A percentile compares a stretch with the other conserved stretches of the same genome.
Evolutionary conservation across 1,140 invertebrate species (phyloP).

Genomic region (Orius laevigatus): DNA sequence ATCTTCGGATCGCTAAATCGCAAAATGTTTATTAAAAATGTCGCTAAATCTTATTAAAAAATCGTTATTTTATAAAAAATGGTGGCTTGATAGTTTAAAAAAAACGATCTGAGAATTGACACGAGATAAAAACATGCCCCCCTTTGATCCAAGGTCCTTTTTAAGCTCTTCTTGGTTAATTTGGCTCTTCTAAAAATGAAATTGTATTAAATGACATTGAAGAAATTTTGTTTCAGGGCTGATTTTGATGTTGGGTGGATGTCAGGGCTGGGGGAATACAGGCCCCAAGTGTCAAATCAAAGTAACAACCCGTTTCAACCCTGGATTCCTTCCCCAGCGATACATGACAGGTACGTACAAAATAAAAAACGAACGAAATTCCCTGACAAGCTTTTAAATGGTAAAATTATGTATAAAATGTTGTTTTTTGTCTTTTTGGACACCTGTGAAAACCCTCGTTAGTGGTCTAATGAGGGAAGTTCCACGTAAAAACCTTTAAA

Average conservation of each 20-base stretch:
- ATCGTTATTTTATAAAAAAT: too few species aligned
- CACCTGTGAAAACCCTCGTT: background rate
- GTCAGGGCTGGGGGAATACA: constrained; percentile 11
- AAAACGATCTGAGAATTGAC: too few species aligned
- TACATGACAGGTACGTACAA: constrained; percentile 1
- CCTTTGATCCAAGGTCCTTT: too few species aligned
- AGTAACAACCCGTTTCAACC: constrained; percentile 10
- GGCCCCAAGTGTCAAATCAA: constrained; percentile 5
- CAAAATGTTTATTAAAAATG: too few species aligned
- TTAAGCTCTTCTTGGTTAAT: too few species aligned
- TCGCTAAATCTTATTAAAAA: too few species aligned
- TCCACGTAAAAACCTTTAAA: background rate
- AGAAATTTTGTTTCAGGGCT: constrained; percentile 6
- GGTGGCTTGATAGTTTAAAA: too few species aligned
- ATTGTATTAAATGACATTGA: too few species aligned
- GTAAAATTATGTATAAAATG: background rate
- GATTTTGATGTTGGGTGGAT: constrained; percentile 14
- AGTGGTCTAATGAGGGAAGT: background rate
- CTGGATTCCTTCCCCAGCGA: constrained; percentile 4
- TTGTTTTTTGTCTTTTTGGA: background rate
- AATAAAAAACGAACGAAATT: too few species aligned
- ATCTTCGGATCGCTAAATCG: too few species aligned
- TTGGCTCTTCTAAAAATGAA: too few species aligned
- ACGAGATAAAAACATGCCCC: too few species aligned
- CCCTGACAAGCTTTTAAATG: background rate